phyloP scores from a whole-genome alignment of 2,113 vertebrate genomes.

The Astur gentilis region DNA sequence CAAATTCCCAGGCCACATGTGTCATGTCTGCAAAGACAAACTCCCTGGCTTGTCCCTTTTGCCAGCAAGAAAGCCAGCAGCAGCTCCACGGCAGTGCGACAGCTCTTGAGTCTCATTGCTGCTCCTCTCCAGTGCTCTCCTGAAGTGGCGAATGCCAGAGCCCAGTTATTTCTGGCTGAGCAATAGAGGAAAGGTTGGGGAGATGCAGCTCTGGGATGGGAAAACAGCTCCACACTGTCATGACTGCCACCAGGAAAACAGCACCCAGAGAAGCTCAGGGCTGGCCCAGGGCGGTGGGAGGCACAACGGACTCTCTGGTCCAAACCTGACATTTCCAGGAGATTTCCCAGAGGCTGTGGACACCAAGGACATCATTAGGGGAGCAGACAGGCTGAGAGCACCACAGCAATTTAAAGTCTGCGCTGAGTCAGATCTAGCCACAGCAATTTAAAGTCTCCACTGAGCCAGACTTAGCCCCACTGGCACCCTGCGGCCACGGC shows the following conservation, averaged over 20 bases:
- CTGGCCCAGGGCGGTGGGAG: not conserved
- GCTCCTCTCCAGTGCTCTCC: not conserved
- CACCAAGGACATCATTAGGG: conserved; percentile 7
- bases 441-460: not conserved
- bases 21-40: not conserved
- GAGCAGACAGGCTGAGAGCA: not conserved
- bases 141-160: not conserved
- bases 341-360: not conserved
- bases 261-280: not conserved
- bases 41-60: not conserved
- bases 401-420: not conserved
- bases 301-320: fast-evolving
- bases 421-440: not conserved
- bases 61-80: not conserved
- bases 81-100: fast-evolving
- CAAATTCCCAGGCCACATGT: not conserved
- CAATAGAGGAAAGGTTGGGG: not conserved
- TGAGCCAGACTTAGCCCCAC: not conserved
- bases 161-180: not conserved
- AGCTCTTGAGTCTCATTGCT: fast-evolving
- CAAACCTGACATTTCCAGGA: not conserved
- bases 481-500: fast-evolving
- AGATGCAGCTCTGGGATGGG: not conserved
- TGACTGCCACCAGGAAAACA: fast-evolving
- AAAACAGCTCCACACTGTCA: not conserved